phyloP scores from a whole-genome alignment of 2,113 vertebrate genomes.

The Aldabrachelys gigantea region DNA sequence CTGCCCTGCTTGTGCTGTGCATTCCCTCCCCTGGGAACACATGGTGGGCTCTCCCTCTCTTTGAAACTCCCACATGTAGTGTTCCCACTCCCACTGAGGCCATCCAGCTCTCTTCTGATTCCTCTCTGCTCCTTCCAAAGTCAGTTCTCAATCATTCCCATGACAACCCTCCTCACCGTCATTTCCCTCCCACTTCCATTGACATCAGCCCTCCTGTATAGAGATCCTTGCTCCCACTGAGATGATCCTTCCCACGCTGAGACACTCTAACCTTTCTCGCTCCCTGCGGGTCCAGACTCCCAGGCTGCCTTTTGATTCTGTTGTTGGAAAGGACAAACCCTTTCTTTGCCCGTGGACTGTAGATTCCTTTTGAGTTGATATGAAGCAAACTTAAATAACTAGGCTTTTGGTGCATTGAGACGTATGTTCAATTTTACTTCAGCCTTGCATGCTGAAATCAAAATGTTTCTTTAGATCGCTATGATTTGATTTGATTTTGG shows the following conservation, averaged over 20 bases:
- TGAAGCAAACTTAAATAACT: not conserved
- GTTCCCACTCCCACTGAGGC: conserved; percentile 23
- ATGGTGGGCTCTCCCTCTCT: not conserved
- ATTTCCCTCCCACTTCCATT: conserved; percentile 57
- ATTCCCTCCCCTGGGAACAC: conserved; percentile 36
- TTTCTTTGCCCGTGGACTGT: not conserved
- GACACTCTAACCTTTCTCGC: not conserved
- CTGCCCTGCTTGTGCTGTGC: conserved; percentile 38
- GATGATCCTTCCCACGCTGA: conserved; percentile 62
- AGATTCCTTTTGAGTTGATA: not conserved
- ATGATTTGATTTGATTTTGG: conserved; percentile 20
- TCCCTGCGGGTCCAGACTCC: not conserved
- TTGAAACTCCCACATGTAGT: conserved; percentile 42
- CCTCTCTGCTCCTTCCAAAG: conserved; percentile 49
- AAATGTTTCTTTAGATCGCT: not conserved
- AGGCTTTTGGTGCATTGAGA: not conserved
- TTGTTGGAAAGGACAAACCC: not conserved
- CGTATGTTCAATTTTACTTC: not conserved
- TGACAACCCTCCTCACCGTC: conserved; percentile 11
- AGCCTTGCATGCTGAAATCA: not conserved
- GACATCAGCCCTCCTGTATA: conserved; percentile 59
- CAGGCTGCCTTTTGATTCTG: not conserved
- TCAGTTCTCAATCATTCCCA: conserved; percentile 27
- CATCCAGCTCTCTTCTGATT: not conserved
- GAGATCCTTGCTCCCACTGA: conserved; percentile 31